Evolutionary conservation across 64 coral and sea anemone species (phyloP).

Genomic region (Hydrozoanthus tunicans): DNA sequence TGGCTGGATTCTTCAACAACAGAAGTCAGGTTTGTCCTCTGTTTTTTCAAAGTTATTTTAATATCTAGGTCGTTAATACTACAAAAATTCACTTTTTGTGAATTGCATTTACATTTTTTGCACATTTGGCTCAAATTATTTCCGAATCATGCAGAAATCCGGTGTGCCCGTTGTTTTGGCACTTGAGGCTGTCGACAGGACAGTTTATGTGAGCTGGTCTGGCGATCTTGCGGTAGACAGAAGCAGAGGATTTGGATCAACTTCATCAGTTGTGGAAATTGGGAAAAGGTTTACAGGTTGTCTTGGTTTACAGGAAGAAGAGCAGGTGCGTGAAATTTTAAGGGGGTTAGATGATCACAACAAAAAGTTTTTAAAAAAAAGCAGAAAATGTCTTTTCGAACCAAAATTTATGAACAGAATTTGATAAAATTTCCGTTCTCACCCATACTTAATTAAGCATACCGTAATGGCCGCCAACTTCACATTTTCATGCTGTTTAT

Average conservation of each 20-base stretch:
- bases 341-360: neutral
- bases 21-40: slow-evolving; percentile 14
- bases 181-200: slow-evolving; percentile 27
- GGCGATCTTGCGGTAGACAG: slow-evolving; percentile 53
- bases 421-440: no score
- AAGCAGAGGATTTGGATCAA: slow-evolving; percentile 26
- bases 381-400: no score
- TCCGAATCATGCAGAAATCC: neutral
- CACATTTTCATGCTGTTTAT: no score
- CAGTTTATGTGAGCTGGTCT: slow-evolving; percentile 43
- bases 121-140: neutral
- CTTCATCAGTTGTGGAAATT: slow-evolving; percentile 62
- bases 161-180: neutral
- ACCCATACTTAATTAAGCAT: no score
- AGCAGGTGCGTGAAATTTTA: slow-evolving; percentile 60
- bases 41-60: neutral
- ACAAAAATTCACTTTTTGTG: neutral
- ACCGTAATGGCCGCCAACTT: no score
- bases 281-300: slow-evolving; percentile 80
- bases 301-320: slow-evolving; percentile 55
- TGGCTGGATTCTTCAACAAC: slow-evolving; percentile 20
- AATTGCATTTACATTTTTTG: neutral
- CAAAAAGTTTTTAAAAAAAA: neutral
- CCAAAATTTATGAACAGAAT: no score
- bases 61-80: neutral